Conservation (phyloP, 2,113 vertebrate genomes). For the Sinosuthora webbiana region DNA sequence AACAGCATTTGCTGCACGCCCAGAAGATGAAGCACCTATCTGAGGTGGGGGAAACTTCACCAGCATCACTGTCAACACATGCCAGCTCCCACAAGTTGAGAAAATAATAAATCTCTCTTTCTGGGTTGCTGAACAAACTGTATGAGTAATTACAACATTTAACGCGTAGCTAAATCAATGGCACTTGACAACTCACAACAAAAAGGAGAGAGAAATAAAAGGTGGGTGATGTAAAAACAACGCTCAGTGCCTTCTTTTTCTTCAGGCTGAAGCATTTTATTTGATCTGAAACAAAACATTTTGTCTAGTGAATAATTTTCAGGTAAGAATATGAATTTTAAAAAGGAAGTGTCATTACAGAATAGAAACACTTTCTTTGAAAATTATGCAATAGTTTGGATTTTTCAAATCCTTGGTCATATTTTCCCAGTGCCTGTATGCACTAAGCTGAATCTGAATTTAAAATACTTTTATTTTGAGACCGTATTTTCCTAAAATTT, state of each 20-base stretch:
- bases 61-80: background rate
- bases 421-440: background rate
- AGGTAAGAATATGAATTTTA: background rate
- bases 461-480: background rate
- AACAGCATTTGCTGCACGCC: background rate
- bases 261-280: background rate
- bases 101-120: background rate
- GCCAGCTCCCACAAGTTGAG: background rate
- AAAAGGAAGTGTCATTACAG: background rate
- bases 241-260: background rate
- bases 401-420: background rate
- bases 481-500: background rate
- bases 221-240: background rate
- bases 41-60: background rate
- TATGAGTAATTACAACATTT: background rate
- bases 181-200: background rate
- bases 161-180: background rate
- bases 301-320: background rate
- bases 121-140: background rate
- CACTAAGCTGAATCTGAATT: background rate
- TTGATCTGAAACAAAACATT: background rate
- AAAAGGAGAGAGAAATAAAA: background rate
- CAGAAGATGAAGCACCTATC: background rate
- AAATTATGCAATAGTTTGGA: background rate
- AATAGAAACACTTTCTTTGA: background rate